Conservation (phyloP, 2,888 invertebrate genomes). For the Apotomis betuletana region DNA sequence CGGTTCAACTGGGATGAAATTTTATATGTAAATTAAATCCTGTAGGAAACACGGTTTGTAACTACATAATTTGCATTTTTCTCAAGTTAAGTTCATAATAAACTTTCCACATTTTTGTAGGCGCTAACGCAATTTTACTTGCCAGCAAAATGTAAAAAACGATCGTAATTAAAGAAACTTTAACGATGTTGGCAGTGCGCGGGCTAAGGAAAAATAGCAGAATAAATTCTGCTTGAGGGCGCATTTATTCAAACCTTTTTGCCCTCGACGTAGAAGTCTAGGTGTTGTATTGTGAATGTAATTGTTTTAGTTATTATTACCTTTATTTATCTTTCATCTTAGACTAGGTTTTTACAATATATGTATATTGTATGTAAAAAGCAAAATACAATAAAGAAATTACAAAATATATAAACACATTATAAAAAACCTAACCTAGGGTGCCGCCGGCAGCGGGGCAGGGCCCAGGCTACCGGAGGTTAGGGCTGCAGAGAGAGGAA, state of each 20-base stretch:
- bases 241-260: slow-evolving; percentile 4
- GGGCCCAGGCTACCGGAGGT: too few relatives aligned
- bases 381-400: too few relatives aligned
- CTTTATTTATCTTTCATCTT: too few relatives aligned
- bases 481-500: too few relatives aligned
- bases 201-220: slow-evolving; percentile 29
- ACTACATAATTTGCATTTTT: neutral
- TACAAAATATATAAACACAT: too few relatives aligned
- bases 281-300: neutral
- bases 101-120: slow-evolving; percentile 23
- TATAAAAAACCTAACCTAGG: too few relatives aligned
- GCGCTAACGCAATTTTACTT: slow-evolving; percentile 36
- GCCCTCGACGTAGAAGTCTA: neutral
- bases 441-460: too few relatives aligned
- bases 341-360: too few relatives aligned
- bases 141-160: slow-evolving; percentile 52
- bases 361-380: too few relatives aligned
- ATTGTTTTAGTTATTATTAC: too few relatives aligned
- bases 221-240: slow-evolving; percentile 10
- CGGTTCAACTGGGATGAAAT: too few relatives aligned
- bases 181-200: slow-evolving; percentile 62
- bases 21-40: too few relatives aligned
- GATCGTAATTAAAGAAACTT: slow-evolving; percentile 61
- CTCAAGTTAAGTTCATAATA: slow-evolving; percentile 2
- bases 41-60: neutral